phyloP scores from a whole-genome alignment of 2,797 vertebrate species.

The Pipistrellus pygmaeus region DNA sequence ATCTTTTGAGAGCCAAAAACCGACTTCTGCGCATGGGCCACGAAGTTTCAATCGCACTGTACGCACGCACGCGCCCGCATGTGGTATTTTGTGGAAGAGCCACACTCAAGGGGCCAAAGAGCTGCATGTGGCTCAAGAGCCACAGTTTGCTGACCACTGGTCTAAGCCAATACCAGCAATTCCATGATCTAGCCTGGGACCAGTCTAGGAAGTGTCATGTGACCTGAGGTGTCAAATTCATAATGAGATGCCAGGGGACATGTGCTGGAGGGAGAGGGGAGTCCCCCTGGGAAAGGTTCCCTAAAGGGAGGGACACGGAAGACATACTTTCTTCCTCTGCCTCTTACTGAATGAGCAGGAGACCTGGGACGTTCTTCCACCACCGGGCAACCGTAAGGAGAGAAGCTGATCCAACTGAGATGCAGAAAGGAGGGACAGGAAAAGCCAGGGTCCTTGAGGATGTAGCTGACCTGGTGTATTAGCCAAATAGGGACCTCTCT shows the following conservation, averaged over 20 bases:
- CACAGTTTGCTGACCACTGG: too few relatives aligned
- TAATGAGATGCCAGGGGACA: neutral
- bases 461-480: neutral
- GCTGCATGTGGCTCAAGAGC: too few relatives aligned
- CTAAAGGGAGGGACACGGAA: conserved; percentile 5
- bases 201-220: neutral
- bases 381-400: neutral
- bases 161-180: neutral
- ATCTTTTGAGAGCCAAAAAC: too few relatives aligned
- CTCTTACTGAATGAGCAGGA: neutral
- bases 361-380: neutral
- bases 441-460: neutral
- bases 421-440: neutral
- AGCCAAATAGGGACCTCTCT: neutral
- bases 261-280: neutral
- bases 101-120: too few relatives aligned
- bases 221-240: neutral
- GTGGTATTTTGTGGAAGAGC: too few relatives aligned
- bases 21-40: too few relatives aligned
- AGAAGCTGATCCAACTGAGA: neutral
- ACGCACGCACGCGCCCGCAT: too few relatives aligned
- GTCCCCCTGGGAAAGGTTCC: neutral
- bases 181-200: neutral
- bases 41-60: too few relatives aligned
- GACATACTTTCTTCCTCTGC: neutral